Percentiles rank a stretch among this genome's conserved stretches.
These are phyloP conservation scores for Caranx ignobilis DNA, from an alignment of 2,113 vertebrate species.

Conservation along the genomic window DNA sequence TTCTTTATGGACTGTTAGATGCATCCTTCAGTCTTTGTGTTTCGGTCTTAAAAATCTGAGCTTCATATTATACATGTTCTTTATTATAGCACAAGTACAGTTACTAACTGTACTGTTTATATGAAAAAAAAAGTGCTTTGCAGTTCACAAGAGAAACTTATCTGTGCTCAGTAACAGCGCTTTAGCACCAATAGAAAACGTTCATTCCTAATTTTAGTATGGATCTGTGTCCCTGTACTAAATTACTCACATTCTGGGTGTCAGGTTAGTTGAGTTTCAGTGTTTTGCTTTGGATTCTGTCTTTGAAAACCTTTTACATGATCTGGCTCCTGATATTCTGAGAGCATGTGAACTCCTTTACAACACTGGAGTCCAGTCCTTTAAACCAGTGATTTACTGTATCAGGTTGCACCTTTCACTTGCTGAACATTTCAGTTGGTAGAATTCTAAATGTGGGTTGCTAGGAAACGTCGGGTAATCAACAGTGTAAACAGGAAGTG, in stretches of 20 bases:
- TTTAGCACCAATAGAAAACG: no score
- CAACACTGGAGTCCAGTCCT: no score
- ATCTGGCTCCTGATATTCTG: no score
- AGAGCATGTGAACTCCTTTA: no score
- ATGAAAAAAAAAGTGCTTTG: no score
- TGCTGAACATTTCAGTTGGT: neutral
- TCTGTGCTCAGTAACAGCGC: no score
- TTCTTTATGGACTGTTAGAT: neutral
- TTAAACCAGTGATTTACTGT: neutral
- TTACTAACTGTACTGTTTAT: no score
- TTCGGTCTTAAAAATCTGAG: neutral
- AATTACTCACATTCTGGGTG: neutral
- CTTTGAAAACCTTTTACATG: no score
- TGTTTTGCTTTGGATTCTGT: no score
- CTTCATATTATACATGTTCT: neutral
- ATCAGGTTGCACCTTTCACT: neutral
- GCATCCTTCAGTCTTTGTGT: neutral
- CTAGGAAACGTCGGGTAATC: neutral
- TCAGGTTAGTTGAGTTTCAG: neutral
- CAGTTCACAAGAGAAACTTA: no score
- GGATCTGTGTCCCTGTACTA: neutral
- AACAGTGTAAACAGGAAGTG: neutral
- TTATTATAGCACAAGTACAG: neutral
- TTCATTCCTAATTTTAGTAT: no score
- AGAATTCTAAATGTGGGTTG: no score